Evolutionary conservation across 2,888 invertebrate species (phyloP), one percentile per base, ranked within the genome.

Genomic region (Rhodophaea formosa): DNA sequence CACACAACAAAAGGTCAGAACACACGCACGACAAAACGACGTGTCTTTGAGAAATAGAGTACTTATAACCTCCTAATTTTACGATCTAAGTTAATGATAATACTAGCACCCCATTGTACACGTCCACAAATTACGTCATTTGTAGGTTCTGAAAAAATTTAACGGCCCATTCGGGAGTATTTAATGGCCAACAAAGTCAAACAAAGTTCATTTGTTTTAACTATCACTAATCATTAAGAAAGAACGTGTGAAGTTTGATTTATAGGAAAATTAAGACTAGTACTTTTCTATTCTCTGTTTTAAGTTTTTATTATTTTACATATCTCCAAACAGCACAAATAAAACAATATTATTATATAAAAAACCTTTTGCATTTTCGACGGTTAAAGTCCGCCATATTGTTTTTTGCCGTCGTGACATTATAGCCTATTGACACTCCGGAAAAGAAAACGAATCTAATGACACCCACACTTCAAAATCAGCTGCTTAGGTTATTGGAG

Each of bases 31-130:
- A 81, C 79, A 75, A 73, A 71, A 69, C 81, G 75, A 79, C 79
- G 75, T 72, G 62, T 65, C 62, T 71, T 84, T 84, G 86, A 85
- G 84, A 82, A 82, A 84, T 81, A 74, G 71, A 72, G 73, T 75
- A 73, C 75, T 80, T 80, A 78, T 74, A 72, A 66, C 53, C 59
- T 53, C 54, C 60, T 59, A 62, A 59, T 60, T 59, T 47, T 58
- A 58, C 17, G 17, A 17, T 45, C 60, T 32, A n/a, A 10, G 16
- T 1, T 16, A 43, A 29, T 44, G 53, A 30, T 30, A 43, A 42
- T 42, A 17, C 23, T 39, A 53, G 45, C 45, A 54, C 30, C 45
- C 45, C 54, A 54, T 53, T 54, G 54, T 54, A 30, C 8, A 39
- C 39, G 14, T 45, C 32, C 54, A 30, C 14, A 32, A 30, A 16